phyloP scores from a whole-genome alignment of 2,113 vertebrate genomes.

The Falcunculus frontatus region DNA sequence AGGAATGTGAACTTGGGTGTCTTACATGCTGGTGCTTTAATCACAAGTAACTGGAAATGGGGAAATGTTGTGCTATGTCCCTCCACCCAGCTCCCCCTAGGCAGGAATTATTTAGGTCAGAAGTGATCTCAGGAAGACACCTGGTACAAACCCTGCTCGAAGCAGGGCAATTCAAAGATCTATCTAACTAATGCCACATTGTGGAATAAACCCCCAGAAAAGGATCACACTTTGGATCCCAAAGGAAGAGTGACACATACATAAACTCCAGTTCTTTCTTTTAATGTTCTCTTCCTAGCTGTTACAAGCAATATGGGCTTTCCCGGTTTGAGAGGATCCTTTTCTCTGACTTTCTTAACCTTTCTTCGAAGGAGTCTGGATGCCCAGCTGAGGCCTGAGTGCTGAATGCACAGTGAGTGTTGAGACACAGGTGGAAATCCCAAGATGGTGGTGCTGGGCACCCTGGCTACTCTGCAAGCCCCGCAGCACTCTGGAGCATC shows the following conservation, averaged over 20 bases:
- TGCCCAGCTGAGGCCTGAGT: not conserved
- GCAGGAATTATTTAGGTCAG: not conserved
- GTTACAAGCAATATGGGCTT: not conserved
- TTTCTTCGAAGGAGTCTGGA: not conserved
- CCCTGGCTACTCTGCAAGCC: not conserved
- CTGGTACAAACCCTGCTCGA: not conserved
- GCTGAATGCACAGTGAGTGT: not conserved
- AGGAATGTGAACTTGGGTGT: not conserved
- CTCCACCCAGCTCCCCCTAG: not conserved
- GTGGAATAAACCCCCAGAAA: not conserved
- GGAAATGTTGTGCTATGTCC: too few relatives aligned
- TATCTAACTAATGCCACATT: not conserved
- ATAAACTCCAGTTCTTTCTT: not conserved
- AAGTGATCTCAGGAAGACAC: not conserved
- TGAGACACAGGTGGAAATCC: not conserved
- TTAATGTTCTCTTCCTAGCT: not conserved
- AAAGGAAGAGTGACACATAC: accelerated
- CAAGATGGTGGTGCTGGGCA: not conserved
- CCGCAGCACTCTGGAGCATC: not conserved
- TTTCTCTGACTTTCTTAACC: not conserved
- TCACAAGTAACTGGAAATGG: not conserved
- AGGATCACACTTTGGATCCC: not conserved
- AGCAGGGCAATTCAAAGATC: not conserved
- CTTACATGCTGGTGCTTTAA: not conserved
- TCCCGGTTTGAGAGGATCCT: not conserved